Conservation (phyloP, 92 coral and sea anemone species). For the Palythoa grandis region DNA sequence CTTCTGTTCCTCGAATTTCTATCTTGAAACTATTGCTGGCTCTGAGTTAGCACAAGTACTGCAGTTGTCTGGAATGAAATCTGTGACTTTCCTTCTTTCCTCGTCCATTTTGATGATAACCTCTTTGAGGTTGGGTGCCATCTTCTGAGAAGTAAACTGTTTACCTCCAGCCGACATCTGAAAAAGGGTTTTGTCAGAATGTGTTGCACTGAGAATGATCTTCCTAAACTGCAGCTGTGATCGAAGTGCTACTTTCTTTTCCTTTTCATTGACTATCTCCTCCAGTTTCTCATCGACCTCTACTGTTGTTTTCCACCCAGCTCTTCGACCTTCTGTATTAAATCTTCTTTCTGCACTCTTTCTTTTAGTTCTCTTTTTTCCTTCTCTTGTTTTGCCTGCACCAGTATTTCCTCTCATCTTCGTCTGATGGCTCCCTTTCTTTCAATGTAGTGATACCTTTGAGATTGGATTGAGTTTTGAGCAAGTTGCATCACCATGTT, state of each 20-base stretch:
- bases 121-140: constrained; percentile 6
- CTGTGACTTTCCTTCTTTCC: constrained; percentile 18
- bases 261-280: constrained; percentile 5
- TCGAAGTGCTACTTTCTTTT: constrained; percentile 18
- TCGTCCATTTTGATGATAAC: background rate
- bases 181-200: constrained; percentile 5
- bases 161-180: background rate
- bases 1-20: constrained; percentile 9
- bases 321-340: constrained; percentile 40
- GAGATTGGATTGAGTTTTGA: constrained; percentile 24
- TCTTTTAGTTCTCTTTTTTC: constrained; percentile 38
- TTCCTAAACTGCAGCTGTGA: constrained; percentile 21
- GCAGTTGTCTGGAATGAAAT: constrained; percentile 15
- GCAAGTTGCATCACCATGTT: constrained; percentile 25
- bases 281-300: constrained; percentile 33
- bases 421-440: constrained; percentile 28
- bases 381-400: constrained; percentile 36
- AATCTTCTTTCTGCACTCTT: constrained; percentile 36
- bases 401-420: constrained; percentile 35
- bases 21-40: constrained; percentile 14
- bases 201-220: constrained; percentile 8
- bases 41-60: constrained; percentile 21
- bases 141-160: background rate
- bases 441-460: constrained; percentile 36
- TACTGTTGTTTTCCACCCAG: constrained; percentile 44